A percentile compares a stretch with the other conserved stretches of the same genome.
phyloP scores from a whole-genome alignment of 2,113 vertebrate species.

The Brachirus orientalis region DNA sequence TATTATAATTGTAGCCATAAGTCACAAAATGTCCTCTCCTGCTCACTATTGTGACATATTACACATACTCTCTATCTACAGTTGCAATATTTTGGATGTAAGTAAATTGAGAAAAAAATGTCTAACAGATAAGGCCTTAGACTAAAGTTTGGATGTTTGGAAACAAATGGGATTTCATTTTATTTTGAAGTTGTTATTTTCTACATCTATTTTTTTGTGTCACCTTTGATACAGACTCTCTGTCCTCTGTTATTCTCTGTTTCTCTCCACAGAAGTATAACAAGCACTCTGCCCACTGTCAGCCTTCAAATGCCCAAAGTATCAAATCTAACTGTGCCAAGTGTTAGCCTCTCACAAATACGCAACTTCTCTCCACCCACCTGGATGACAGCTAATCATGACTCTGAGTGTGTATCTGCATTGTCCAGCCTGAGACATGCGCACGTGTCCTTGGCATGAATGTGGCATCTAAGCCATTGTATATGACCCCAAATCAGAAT shows the following conservation, averaged over 20 bases:
- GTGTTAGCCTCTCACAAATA: constrained; percentile 93
- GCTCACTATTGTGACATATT: too few species aligned
- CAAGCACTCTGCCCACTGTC: constrained; percentile 96
- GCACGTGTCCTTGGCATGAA: constrained; percentile 90
- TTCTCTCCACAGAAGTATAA: constrained; percentile 91
- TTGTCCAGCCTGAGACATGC: constrained; percentile 85
- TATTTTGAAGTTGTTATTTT: not conserved
- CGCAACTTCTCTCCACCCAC: constrained; percentile 93
- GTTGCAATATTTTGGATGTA: too few species aligned
- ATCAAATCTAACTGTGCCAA: constrained; percentile 90
- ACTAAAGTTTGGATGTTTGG: too few species aligned
- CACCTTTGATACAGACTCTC: not conserved
- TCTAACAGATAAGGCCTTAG: too few species aligned
- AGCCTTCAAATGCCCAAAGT: constrained; percentile 93
- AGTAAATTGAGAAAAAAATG: too few species aligned
- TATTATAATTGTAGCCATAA: too few species aligned
- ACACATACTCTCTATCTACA: too few species aligned
- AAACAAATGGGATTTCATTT: not conserved
- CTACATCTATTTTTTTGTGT: not conserved
- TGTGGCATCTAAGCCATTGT: constrained; percentile 62
- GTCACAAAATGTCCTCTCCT: too few species aligned
- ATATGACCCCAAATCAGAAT: not conserved
- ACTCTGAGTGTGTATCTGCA: constrained; percentile 96
- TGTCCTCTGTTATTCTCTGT: constrained; percentile 21
- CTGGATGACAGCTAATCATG: constrained; percentile 94